Evolutionary conservation across 2,797 vertebrate genomes (phyloP).

Genomic region (Calcarius lapponicus): DNA sequence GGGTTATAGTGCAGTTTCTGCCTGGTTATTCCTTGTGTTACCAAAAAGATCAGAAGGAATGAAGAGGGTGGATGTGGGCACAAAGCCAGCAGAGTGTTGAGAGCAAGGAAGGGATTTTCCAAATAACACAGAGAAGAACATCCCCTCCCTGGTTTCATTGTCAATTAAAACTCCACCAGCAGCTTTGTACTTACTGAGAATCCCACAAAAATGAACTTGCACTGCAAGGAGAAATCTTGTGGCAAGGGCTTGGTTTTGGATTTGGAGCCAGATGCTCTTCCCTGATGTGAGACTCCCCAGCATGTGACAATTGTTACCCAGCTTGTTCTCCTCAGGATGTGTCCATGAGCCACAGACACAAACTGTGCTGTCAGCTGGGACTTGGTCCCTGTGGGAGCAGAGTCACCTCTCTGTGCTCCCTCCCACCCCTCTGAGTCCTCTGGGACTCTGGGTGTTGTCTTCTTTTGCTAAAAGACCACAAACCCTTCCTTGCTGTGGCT

Average conservation of each 20-base stretch:
- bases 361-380: background rate
- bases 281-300: background rate
- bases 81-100: background rate
- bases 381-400: background rate
- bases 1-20: background rate
- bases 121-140: background rate
- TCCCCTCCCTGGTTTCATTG: background rate
- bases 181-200: background rate
- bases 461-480: background rate
- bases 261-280: background rate
- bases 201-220: background rate
- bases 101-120: constrained; percentile 48
- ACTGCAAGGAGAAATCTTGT: background rate
- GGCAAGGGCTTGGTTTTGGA: background rate
- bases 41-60: background rate
- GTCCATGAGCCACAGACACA: background rate
- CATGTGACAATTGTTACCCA: background rate
- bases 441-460: background rate
- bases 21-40: background rate
- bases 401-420: background rate
- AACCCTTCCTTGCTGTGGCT: background rate
- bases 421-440: background rate
- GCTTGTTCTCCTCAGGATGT: background rate
- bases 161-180: background rate
- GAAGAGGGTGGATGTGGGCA: background rate